phyloP scores from a whole-genome alignment of 2,113 vertebrate species.

The Pygoscelis adeliae region DNA sequence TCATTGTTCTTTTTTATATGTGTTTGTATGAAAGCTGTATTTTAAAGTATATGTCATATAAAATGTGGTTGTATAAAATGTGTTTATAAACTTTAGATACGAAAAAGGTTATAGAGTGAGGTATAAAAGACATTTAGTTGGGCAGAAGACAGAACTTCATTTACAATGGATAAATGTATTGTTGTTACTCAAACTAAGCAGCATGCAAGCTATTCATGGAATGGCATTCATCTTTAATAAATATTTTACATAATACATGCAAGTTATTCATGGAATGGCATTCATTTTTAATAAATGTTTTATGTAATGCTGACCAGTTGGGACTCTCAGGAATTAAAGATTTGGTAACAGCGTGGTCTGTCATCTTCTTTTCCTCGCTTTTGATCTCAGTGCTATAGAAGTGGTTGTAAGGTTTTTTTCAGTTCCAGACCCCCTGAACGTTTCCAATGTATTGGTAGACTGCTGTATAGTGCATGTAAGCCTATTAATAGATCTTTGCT shows the following conservation, averaged over 20 bases:
- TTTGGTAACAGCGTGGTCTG: not conserved
- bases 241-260: constrained; percentile 21
- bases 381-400: not conserved
- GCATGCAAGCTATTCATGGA: constrained; percentile 23
- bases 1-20: not conserved
- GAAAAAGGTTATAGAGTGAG: not conserved
- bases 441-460: not conserved
- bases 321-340: not conserved
- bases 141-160: not conserved
- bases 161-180: not conserved
- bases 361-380: not conserved
- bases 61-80: not conserved
- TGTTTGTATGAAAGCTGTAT: not conserved
- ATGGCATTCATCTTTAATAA: constrained; percentile 29
- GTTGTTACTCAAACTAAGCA: not conserved
- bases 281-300: constrained; percentile 3
- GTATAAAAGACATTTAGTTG: not conserved
- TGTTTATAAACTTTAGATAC: not conserved
- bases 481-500: not conserved
- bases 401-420: not conserved
- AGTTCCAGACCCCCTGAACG: not conserved
- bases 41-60: not conserved
- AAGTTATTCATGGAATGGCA: constrained; percentile 22
- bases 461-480: not conserved
- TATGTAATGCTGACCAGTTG: not conserved